These are phyloP conservation scores for Antechinus flavipes DNA, from an alignment of 2,113 vertebrate species.

Conservation along the genomic window DNA sequence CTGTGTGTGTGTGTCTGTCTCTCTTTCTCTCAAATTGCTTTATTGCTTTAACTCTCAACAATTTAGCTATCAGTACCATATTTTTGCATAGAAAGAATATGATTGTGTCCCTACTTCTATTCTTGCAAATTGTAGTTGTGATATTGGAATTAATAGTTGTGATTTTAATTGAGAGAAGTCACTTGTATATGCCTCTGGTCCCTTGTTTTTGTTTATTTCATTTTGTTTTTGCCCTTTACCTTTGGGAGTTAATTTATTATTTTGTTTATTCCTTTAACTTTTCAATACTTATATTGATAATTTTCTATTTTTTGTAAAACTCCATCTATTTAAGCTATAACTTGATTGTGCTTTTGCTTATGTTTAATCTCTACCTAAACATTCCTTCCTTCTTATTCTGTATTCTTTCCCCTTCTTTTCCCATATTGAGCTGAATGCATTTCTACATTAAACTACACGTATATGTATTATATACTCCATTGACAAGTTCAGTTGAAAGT, in stretches of 20 bases:
- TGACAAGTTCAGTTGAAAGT: background rate
- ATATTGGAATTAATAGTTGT: background rate
- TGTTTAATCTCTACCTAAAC: background rate
- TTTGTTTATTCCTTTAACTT: background rate
- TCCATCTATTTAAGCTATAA: background rate
- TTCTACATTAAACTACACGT: background rate
- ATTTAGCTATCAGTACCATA: background rate
- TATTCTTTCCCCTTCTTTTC: background rate
- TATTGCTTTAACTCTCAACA: background rate
- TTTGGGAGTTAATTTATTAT: background rate
- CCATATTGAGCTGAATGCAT: background rate
- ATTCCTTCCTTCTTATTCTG: background rate
- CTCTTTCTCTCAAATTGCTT: too few relatives aligned
- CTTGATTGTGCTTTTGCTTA: background rate
- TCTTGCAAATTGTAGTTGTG: background rate
- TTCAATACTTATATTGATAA: background rate
- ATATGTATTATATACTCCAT: background rate
- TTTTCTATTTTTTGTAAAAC: background rate
- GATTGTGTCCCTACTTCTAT: background rate
- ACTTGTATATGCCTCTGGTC: background rate
- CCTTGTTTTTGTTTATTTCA: background rate
- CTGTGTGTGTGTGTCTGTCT: too few relatives aligned
- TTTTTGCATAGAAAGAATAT: background rate
- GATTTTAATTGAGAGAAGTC: background rate
- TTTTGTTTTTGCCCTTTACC: background rate